Conservation (phyloP, 2,888 invertebrate species). For the Lasius platythorax region DNA sequence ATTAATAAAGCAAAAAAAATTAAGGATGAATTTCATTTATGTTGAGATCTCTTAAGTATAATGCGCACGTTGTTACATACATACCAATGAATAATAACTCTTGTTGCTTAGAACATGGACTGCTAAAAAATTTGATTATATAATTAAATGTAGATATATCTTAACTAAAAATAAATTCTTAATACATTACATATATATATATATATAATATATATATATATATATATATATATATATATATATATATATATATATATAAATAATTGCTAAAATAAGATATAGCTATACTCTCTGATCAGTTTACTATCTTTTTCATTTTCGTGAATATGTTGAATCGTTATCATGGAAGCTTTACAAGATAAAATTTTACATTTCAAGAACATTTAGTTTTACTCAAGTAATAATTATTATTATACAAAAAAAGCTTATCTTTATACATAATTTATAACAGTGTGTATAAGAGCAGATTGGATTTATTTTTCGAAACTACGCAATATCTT, state of each 20-base stretch:
- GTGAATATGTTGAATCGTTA: neutral
- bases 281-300: neutral
- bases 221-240: too few relatives aligned
- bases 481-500: neutral
- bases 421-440: neutral
- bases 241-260: slow-evolving; percentile 1
- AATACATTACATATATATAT: neutral
- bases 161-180: neutral
- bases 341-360: neutral
- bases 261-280: neutral
- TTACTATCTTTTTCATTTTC: neutral
- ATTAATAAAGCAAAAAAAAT: neutral
- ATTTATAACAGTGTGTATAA: neutral
- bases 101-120: neutral
- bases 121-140: neutral
- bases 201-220: too few relatives aligned
- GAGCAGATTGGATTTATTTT: neutral
- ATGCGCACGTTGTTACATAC: neutral
- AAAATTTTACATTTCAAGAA: neutral
- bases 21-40: neutral
- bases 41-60: too few relatives aligned
- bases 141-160: neutral
- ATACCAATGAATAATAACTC: neutral
- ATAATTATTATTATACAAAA: neutral
- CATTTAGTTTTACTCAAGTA: neutral